Base-by-base conservation (phyloP, 2,888 invertebrate species). In the Hirtodrosophila confusa region DNA sequence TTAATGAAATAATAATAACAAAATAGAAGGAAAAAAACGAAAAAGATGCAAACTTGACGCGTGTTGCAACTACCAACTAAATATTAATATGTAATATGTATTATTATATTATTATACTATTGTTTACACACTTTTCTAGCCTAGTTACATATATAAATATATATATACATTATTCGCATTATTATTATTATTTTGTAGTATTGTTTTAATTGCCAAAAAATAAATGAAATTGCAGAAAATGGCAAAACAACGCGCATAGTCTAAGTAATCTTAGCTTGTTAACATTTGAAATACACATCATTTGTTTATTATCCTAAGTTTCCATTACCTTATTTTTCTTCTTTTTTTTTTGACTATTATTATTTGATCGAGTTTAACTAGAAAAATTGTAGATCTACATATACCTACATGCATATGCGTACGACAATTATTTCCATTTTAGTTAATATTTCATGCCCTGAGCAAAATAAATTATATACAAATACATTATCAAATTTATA, bases 391-490 rank as follows among this genome's bases (percentile, higher is more conserved):
- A 75, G 74, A 31, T n/a, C 37, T 69, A 55, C 36, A 29, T 48
- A 31, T 33, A 50, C 33, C 43, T 17, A 45, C 40, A 49, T 60
- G 17, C 17, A 51, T 11, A 45, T 69, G 43, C 51, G 24, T 57
- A 58, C 65, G 58, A 58, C 48, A 63, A 49, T 70, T 75, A 74
- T 75, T 75, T 64, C 67, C 68, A 71, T 68, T 75, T 70, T 75
- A 75, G 67, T 67, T 75, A 71, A 75, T 62, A 74, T 55, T 65
- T 64, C 29, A 47, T 57, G 53, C 56, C 43, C 54, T 27, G 49
- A 60, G 69, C 56, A 68, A 60, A 74, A 75, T 73, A 73, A 73
- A 73, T 62, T 58, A 72, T 58, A 53, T 57, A 62, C 41, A 43
- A 29, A 48, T 66, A 57, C 47, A 62, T 55, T 54, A 27, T 41